A percentile compares a stretch with the other conserved stretches of the same genome.
These are phyloP conservation scores for Apodemia zela DNA, from an alignment of 2,888 invertebrate genomes.

Conservation along the genomic window DNA sequence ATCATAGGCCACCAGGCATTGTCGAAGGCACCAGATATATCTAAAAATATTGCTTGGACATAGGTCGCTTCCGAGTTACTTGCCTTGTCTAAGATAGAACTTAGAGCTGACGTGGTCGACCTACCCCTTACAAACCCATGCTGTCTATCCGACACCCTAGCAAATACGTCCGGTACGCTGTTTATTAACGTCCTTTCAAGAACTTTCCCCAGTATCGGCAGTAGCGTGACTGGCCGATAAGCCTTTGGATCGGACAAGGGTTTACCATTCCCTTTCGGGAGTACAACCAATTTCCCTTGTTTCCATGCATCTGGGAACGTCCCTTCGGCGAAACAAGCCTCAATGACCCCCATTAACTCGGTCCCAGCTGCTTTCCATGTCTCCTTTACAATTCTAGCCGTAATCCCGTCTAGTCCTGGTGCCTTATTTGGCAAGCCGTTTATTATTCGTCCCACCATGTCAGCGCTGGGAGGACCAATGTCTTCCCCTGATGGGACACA, in stretches of 20 bases:
- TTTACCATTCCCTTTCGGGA: conserved; percentile 32
- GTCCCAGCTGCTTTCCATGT: conserved; percentile 29
- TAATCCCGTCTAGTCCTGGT: conserved; percentile 38
- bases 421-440: conserved; percentile 35
- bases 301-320: conserved; percentile 27
- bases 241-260: conserved; percentile 30
- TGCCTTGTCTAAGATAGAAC: not conserved
- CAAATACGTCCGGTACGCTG: conserved; percentile 28
- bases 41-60: conserved; percentile 35
- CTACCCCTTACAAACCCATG: conserved; percentile 39
- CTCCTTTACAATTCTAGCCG: conserved; percentile 30
- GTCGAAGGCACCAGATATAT: conserved; percentile 39
- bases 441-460: conserved; percentile 28
- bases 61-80: conserved; percentile 25
- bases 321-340: conserved; percentile 32
- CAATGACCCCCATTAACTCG: conserved; percentile 26
- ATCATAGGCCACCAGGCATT: conserved; percentile 46
- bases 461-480: conserved; percentile 22
- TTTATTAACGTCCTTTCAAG: conserved; percentile 34
- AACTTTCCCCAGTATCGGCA: conserved; percentile 39
- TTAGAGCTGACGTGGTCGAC: conserved; percentile 37
- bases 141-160: conserved; percentile 33
- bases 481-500: conserved; percentile 29
- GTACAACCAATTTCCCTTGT: conserved; percentile 23
- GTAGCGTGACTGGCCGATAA: conserved; percentile 34